phyloP scores from a whole-genome alignment of 2,888 invertebrate genomes.

The Limnephilus lunatus region DNA sequence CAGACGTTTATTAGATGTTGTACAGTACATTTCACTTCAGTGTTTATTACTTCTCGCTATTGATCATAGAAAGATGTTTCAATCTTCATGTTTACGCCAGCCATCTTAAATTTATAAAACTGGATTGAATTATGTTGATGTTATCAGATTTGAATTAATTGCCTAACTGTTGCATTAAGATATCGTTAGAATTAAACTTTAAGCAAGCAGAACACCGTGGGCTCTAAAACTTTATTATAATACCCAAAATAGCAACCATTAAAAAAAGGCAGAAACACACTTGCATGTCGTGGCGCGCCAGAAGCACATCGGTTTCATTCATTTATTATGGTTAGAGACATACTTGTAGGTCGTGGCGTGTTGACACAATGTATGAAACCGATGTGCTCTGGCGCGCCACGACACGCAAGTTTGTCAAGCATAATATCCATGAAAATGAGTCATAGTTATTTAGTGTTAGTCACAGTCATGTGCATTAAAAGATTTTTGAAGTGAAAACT shows the following conservation, averaged over 20 bases:
- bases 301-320: too few relatives aligned
- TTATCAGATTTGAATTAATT: neutral
- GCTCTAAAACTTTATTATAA: neutral
- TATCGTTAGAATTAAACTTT: neutral
- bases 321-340: too few relatives aligned
- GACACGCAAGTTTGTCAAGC: too few relatives aligned
- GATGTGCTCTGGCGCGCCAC: too few relatives aligned
- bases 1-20: neutral
- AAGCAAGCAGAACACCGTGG: neutral
- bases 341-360: too few relatives aligned
- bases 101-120: neutral
- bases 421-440: neutral
- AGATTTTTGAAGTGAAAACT: too few relatives aligned
- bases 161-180: neutral
- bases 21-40: neutral
- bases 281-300: too few relatives aligned
- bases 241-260: neutral
- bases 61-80: neutral
- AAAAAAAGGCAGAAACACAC: too few relatives aligned
- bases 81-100: neutral
- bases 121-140: neutral
- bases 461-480: too few relatives aligned
- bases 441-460: too few relatives aligned
- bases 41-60: neutral
- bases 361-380: too few relatives aligned